phyloP scores from a whole-genome alignment of 2,888 invertebrate species.

The Tiliacea aurago region DNA sequence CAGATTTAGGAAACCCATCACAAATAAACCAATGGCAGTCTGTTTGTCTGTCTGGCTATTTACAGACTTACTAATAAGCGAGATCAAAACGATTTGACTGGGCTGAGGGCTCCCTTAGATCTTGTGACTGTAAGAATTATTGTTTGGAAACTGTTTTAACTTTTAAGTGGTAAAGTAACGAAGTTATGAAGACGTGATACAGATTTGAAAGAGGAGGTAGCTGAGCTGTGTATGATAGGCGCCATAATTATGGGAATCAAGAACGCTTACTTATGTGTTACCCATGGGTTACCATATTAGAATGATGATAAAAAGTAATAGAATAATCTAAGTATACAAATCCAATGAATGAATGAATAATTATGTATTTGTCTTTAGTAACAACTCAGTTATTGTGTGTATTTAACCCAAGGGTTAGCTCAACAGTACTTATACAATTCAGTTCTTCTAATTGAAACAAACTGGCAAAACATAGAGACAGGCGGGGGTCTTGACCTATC shows the following conservation, averaged over 20 bases:
- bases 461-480: too few relatives aligned
- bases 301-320: too few relatives aligned
- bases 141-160: slow-evolving; percentile 9
- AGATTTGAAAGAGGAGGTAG: neutral
- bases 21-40: slow-evolving; percentile 50
- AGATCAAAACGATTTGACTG: slow-evolving; percentile 60
- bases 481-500: too few relatives aligned
- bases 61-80: slow-evolving; percentile 52
- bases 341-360: too few relatives aligned
- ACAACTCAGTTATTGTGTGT: too few relatives aligned
- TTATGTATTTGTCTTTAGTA: too few relatives aligned
- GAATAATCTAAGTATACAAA: too few relatives aligned
- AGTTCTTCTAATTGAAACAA: too few relatives aligned
- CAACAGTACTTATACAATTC: too few relatives aligned
- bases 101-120: slow-evolving; percentile 39
- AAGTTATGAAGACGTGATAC: slow-evolving; percentile 22
- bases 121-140: slow-evolving; percentile 34
- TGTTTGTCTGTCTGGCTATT: slow-evolving; percentile 59
- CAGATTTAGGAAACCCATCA: slow-evolving; percentile 60
- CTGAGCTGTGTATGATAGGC: neutral
- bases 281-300: too few relatives aligned
- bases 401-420: too few relatives aligned
- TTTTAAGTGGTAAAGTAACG: slow-evolving; percentile 13
- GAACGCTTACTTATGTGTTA: too few relatives aligned
- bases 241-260: neutral